Base-by-base conservation (phyloP, 2,797 vertebrate genomes). In the Poeciliopsis gracilis region DNA sequence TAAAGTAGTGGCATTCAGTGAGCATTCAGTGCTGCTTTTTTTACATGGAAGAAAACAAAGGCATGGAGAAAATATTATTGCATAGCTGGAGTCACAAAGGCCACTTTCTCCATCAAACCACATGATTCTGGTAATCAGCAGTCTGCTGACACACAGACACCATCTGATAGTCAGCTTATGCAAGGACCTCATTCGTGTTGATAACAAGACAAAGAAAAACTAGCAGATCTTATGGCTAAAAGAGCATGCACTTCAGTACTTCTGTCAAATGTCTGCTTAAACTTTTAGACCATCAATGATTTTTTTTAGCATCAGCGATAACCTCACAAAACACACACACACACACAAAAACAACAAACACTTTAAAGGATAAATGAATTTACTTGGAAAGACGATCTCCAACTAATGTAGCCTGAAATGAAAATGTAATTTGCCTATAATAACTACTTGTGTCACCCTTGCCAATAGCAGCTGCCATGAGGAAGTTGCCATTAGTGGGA, bases 1-100 rank as follows among this genome's bases (percentile, higher is more conserved):
- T 77, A 82, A 72, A 74, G 7, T 83, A 70, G 85, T 78, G 69
- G 67, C 71, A 76, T 55, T 74, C 67, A 38, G 23, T 38, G 1
- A 61, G 30, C n/a, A n/a, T n/a, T n/a, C n/a, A n/a, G n/a, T 11
- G 11, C 23, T 55, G 20, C n/a, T 36, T 36, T 33, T 41, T 36
- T 33, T 13, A 28, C 12, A 49, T n/a, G 45, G 25, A 46, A 46
- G 16, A 16, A n/a, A 41, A 69, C 38, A 69, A 43, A 45, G 67
- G 67, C 23, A 7, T 45, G 25, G 23, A 41, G 9, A 16, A 23
- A 70, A 70, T 16, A 23, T 47, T 30, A 18, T 18, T 12, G 36
- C 6, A 55, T 66, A 10, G 10, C 59, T 3, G 69, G 12, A 23
- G 67, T 16, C 16, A 20, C 49, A 77, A 16, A 72, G 51, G 45